Percentiles rank a stretch among this genome's conserved stretches.
These are phyloP conservation scores for Aporophyla nigra DNA, from an alignment of 2,888 invertebrate species.

Conservation along the genomic window DNA sequence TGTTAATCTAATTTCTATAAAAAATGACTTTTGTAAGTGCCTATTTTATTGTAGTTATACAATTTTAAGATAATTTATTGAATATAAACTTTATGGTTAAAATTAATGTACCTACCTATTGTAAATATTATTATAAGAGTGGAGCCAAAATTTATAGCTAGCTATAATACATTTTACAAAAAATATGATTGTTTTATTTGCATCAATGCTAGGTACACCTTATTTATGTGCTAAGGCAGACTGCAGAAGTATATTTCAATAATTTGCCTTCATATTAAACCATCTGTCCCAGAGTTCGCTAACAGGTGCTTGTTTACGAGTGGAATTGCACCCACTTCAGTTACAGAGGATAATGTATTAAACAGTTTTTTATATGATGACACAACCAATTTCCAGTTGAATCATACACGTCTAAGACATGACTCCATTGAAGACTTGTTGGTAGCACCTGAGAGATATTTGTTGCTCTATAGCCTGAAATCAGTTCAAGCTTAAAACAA, in stretches of 20 bases:
- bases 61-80: conserved; percentile 67
- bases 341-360: not conserved
- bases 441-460: not conserved
- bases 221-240: not conserved
- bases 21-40: conserved; percentile 60
- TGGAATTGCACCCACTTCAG: too few relatives aligned
- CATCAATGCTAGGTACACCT: not conserved
- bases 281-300: too few relatives aligned
- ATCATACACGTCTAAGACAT: not conserved
- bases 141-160: conserved; percentile 73
- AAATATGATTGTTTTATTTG: conserved; percentile 34
- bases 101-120: conserved; percentile 55
- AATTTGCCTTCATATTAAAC: not conserved
- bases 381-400: not conserved
- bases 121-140: conserved; percentile 72
- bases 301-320: too few relatives aligned
- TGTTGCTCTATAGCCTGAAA: not conserved
- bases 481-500: not conserved
- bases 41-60: conserved; percentile 59
- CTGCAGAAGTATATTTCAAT: not conserved
- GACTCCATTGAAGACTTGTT: not conserved
- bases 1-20: conserved; percentile 56
- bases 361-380: not conserved
- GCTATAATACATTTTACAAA: conserved; percentile 49
- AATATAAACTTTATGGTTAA: conserved; percentile 59